phyloP scores from a whole-genome alignment of 2,113 vertebrate species.

The Crotalus viridis region DNA sequence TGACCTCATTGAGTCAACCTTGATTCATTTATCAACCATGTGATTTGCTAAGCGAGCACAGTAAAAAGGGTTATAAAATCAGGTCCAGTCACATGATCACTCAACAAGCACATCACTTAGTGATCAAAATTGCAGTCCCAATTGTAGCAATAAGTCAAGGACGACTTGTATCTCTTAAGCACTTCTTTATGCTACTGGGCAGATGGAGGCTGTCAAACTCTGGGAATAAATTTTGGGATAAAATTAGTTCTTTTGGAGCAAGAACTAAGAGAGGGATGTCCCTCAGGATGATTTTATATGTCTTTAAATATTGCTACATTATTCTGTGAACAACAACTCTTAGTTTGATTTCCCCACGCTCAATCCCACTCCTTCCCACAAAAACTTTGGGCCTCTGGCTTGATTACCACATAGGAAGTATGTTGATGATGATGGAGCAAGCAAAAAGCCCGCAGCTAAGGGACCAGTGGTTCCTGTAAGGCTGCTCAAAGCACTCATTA shows the following conservation, averaged over 20 bases:
- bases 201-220: neutral
- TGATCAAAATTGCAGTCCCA: neutral
- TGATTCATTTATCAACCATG: neutral
- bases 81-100: neutral
- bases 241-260: neutral
- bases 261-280: neutral
- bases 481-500: neutral
- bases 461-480: neutral
- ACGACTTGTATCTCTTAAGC: neutral
- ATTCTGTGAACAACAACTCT: neutral
- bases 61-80: neutral
- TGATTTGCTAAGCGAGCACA: neutral
- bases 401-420: neutral
- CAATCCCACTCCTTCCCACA: neutral
- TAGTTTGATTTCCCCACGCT: neutral
- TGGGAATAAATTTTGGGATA: neutral
- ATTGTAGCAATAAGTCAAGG: neutral
- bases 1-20: no score
- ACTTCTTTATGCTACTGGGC: neutral
- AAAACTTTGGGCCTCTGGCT: neutral
- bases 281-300: neutral
- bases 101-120: neutral
- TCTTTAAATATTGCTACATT: neutral
- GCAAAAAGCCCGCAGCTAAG: neutral
- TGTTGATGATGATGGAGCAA: neutral